A percentile compares a stretch with the other conserved stretches of the same genome.
These are phyloP conservation scores for Saxicola maurus DNA, from an alignment of 2,797 vertebrate genomes.

Conservation along the genomic window DNA sequence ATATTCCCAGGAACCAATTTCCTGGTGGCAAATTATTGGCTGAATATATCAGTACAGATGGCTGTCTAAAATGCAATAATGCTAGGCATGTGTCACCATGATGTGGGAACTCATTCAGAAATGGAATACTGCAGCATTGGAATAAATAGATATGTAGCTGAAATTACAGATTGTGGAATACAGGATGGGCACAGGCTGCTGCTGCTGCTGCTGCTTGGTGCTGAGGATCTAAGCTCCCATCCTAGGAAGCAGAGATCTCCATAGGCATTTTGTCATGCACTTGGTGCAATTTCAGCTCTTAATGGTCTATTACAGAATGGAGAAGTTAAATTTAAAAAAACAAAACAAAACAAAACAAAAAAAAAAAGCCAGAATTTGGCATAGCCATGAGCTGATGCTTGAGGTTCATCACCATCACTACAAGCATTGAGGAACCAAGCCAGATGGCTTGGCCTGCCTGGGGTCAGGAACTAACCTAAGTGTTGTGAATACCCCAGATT, in stretches of 20 bases:
- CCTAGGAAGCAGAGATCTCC: background rate
- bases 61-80: constrained; percentile 68
- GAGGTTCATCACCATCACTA: background rate
- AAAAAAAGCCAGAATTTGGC: background rate
- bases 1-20: constrained; percentile 60
- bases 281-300: constrained; percentile 12
- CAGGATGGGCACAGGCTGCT: constrained; percentile 39
- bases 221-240: constrained; percentile 2
- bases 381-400: background rate
- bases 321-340: background rate
- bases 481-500: background rate
- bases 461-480: background rate
- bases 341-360: background rate
- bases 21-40: constrained; percentile 66
- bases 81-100: constrained; percentile 65
- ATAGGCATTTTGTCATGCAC: background rate
- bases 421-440: background rate
- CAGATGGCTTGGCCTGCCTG: background rate
- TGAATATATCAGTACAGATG: constrained; percentile 67
- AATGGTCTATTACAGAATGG: background rate
- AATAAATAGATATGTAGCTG: constrained; percentile 66
- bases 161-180: constrained; percentile 65
- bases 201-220: constrained; percentile 43
- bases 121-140: constrained; percentile 59
- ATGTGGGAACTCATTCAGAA: constrained; percentile 67